Evolutionary conservation across 64 coral and sea anemone genomes (phyloP).

Genomic region (Dendronephthya gigantea): DNA sequence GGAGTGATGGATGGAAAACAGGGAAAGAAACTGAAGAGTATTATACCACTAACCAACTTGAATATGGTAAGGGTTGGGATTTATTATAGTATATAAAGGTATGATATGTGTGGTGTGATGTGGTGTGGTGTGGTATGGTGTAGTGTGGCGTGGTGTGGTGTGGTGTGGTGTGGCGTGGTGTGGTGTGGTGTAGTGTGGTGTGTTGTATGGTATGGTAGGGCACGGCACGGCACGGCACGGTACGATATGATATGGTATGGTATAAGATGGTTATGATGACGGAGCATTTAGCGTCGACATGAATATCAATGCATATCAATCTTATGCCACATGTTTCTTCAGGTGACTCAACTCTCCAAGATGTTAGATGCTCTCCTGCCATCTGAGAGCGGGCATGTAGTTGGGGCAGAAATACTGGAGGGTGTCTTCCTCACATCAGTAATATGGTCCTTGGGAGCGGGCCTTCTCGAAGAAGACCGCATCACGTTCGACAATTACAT

Average conservation of each 20-base stretch:
- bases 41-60: conserved; percentile 87
- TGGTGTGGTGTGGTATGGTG: neutral
- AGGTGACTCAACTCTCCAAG: conserved; percentile 87
- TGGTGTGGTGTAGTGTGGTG: neutral
- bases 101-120: neutral
- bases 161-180: neutral
- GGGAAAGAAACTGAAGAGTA: conserved; percentile 91
- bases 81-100: too few species aligned
- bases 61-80: conserved; percentile 64
- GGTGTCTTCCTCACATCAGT: conserved; percentile 66
- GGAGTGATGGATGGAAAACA: conserved; percentile 93
- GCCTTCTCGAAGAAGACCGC: conserved; percentile 69
- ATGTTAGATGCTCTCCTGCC: conserved; percentile 87
- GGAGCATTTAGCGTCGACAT: too few species aligned
- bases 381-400: conserved; percentile 49
- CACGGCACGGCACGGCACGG: neutral
- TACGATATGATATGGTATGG: too few species aligned
- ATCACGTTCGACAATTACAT: conserved; percentile 70
- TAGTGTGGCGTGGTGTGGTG: neutral
- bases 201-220: neutral
- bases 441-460: conserved; percentile 80
- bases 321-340: neutral
- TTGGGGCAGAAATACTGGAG: conserved; percentile 72
- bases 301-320: neutral
- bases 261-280: too few species aligned